Evolutionary conservation across 2,113 vertebrate genomes (phyloP).

Genomic region (Podocnemis expansa): DNA sequence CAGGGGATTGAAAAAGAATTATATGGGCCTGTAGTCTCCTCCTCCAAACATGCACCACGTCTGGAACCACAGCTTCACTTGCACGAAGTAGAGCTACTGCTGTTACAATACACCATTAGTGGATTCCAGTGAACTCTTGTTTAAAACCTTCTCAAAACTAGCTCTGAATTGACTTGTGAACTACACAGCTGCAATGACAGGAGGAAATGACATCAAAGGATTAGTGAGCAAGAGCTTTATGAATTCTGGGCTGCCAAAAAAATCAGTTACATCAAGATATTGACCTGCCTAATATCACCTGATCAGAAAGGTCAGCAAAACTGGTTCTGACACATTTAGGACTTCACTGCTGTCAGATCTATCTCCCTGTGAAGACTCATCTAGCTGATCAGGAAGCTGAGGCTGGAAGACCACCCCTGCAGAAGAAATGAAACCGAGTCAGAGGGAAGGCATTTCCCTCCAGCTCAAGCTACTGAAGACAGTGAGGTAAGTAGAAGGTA

Average conservation of each 20-base stretch:
- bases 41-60: neutral
- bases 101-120: neutral
- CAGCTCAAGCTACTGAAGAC: too few species aligned
- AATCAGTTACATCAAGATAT: neutral
- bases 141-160: neutral
- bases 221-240: neutral
- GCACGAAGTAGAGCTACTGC: neutral
- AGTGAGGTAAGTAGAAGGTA: too few species aligned
- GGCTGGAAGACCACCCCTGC: too few species aligned
- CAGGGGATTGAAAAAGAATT: neutral
- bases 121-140: neutral
- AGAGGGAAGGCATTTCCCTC: too few species aligned
- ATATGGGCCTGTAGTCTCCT: neutral
- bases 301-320: constrained; percentile 8
- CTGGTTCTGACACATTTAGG: constrained; percentile 43
- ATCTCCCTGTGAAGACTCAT: too few species aligned
- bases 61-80: neutral
- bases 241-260: neutral
- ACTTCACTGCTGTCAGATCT: too few species aligned
- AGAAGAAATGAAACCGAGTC: too few species aligned
- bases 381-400: too few species aligned
- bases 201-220: neutral
- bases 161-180: neutral
- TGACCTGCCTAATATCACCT: constrained; percentile 33
- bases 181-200: neutral